phyloP scores from a whole-genome alignment of 2,888 invertebrate species.

The Euspilapteryx auroguttella region DNA sequence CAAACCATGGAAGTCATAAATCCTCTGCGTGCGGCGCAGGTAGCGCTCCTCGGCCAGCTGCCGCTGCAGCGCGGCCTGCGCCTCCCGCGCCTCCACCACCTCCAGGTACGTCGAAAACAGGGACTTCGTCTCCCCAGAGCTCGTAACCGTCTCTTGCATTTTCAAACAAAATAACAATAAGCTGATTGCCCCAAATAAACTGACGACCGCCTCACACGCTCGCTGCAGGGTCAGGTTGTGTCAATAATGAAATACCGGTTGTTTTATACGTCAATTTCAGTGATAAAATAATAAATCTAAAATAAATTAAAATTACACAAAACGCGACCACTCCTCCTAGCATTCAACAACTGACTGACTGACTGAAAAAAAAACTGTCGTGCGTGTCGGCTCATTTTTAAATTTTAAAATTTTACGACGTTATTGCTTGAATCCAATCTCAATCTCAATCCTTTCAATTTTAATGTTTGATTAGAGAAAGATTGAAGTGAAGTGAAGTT shows the following conservation, averaged over 20 bases:
- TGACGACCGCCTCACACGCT: no score
- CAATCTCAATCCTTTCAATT: no score
- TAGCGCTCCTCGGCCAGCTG: conserved; percentile 47
- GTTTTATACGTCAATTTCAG: no score
- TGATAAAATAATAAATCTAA: conserved; percentile 17
- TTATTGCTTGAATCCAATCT: no score
- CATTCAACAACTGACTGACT: conserved; percentile 21
- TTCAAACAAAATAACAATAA: conserved; percentile 18
- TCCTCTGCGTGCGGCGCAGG: conserved; percentile 39
- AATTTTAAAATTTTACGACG: no score
- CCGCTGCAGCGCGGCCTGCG: conserved; percentile 32
- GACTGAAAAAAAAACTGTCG: background rate
- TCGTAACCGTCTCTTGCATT: conserved; percentile 58
- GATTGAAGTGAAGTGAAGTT: no score
- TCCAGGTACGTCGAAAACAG: conserved; percentile 45
- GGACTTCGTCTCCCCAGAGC: conserved; percentile 39
- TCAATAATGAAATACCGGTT: no score
- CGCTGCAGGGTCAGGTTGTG: no score
- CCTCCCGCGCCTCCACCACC: conserved; percentile 35
- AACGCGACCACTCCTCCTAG: conserved; percentile 19
- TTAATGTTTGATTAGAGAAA: no score
- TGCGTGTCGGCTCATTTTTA: no score
- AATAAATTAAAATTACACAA: conserved; percentile 21
- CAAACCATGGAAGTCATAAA: conserved; percentile 53
- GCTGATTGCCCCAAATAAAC: conserved; percentile 8